Percentiles rank a stretch among this genome's conserved stretches.
Evolutionary conservation across 2,888 invertebrate genomes (phyloP).

Genomic region (Argynnis bischoffii): DNA sequence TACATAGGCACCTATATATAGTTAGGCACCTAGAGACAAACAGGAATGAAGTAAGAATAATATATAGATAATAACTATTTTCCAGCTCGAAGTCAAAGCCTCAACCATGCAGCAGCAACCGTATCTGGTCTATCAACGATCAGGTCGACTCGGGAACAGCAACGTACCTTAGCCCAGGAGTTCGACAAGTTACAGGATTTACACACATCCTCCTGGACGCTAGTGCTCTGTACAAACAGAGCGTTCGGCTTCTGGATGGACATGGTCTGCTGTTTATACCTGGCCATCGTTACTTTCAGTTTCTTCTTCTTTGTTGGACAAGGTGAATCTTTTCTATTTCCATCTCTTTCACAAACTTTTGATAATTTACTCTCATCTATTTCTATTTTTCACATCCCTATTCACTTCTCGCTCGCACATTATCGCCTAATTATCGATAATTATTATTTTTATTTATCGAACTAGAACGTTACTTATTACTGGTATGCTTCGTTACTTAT

Average conservation of each 20-base stretch:
- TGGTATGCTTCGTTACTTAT: too few species aligned
- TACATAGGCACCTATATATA: too few species aligned
- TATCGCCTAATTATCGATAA: too few species aligned
- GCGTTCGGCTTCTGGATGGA: slow-evolving; percentile 83
- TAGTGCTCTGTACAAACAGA: slow-evolving; percentile 64
- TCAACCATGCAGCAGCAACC: slow-evolving; percentile 91
- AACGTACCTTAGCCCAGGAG: slow-evolving; percentile 85
- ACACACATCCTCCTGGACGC: slow-evolving; percentile 83
- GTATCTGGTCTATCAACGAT: slow-evolving; percentile 92
- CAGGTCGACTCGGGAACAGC: slow-evolving; percentile 86
- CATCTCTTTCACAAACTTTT: too few species aligned
- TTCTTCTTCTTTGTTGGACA: slow-evolving; percentile 81
- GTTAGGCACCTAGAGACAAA: background rate
- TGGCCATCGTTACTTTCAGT: slow-evolving; percentile 84
- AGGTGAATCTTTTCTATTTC: slow-evolving; percentile 47
- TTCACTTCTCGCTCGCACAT: too few species aligned
- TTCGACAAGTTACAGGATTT: slow-evolving; percentile 87
- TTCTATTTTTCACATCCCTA: too few species aligned
- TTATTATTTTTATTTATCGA: too few species aligned
- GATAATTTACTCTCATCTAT: too few species aligned
- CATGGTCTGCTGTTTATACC: slow-evolving; percentile 80
- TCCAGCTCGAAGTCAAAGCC: slow-evolving; percentile 91
- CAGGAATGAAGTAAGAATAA: too few species aligned
- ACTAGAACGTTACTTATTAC: too few species aligned
- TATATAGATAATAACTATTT: background rate